Conservation (phyloP, 2,797 vertebrate species). For the Astyanax mexicanus region DNA sequence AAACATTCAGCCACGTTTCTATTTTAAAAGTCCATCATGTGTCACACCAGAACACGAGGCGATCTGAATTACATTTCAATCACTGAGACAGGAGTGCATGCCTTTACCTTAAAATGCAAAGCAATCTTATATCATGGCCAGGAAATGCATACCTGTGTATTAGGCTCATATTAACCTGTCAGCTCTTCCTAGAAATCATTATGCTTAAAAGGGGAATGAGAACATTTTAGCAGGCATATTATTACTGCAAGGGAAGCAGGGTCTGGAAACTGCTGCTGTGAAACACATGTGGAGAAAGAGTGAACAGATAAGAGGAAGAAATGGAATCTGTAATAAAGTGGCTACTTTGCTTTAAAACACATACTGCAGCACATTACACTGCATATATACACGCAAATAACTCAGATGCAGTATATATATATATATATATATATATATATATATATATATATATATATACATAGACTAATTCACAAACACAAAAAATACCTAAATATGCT, state of each 20-base stretch:
- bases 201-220: conserved; percentile 45
- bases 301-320: conserved; percentile 22
- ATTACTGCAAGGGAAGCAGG: conserved; percentile 48
- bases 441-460: too few relatives aligned
- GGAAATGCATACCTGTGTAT: conserved; percentile 58
- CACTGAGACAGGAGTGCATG: conserved; percentile 48
- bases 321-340: conserved; percentile 28
- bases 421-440: too few relatives aligned
- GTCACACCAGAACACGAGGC: conserved; percentile 34
- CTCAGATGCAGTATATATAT: not conserved
- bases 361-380: conserved; percentile 6
- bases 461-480: not conserved
- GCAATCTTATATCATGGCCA: conserved; percentile 54
- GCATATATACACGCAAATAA: not conserved
- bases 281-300: conserved; percentile 37
- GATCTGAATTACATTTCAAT: conserved; percentile 57
- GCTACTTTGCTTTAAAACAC: conserved; percentile 3
- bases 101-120: conserved; percentile 60
- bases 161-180: conserved; percentile 60
- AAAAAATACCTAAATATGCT: too few relatives aligned
- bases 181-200: conserved; percentile 49
- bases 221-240: conserved; percentile 37
- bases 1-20: conserved; percentile 37
- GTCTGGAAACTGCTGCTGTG: conserved; percentile 31
- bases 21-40: conserved; percentile 52